Base-by-base conservation (phyloP, 2,888 invertebrate genomes). In the Thymelicus sylvestris region DNA sequence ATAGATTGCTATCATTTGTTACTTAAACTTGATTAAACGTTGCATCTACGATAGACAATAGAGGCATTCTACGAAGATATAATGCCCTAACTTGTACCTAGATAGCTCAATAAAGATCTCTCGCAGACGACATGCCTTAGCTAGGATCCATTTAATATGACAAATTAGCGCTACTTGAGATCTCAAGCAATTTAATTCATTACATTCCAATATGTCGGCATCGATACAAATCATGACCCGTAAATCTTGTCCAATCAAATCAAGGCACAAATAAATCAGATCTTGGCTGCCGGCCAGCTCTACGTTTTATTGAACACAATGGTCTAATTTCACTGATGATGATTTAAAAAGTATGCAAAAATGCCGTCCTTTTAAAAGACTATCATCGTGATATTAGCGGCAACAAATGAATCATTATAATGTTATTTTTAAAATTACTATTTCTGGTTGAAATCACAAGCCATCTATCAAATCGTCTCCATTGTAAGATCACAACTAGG, bases 271-370 rank as follows among this genome's bases (percentile, higher is more conserved):
- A 50, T 66, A 71, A 66, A 71, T 71, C 52, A 66, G 52, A 71
- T 66, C 52, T 66, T 71, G 70, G 70, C 70, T 55, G 60, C 41
- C 70, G 41, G 70, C 70, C 70, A 71, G 70, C 41, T 66, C 65
- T 44, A 66, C 60, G 70, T 71, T 71, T 70, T 66, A 71, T 66
- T 66, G 65, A 70, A 70, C 44, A 70, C 70, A 70, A 70, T 70
- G 65, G 60, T 19, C 70, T 70, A 70, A 70, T 70, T 70, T 61
- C 38, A 61, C 61, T 70, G 60, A 66, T 70, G 65, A 70, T 66
- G 65, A 70, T 70, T 60, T 52, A 65, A 48, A 24, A 65, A 70
- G 24, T 19, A 57, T 64, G 31, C 63, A 63, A 47, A 50, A 63
- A 52, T 68, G 44, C 47, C 47, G 44, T 62, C 44, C 61, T 62